phyloP scores from a whole-genome alignment of 1,140 invertebrate genomes.

The Drosophila lacertosa region DNA sequence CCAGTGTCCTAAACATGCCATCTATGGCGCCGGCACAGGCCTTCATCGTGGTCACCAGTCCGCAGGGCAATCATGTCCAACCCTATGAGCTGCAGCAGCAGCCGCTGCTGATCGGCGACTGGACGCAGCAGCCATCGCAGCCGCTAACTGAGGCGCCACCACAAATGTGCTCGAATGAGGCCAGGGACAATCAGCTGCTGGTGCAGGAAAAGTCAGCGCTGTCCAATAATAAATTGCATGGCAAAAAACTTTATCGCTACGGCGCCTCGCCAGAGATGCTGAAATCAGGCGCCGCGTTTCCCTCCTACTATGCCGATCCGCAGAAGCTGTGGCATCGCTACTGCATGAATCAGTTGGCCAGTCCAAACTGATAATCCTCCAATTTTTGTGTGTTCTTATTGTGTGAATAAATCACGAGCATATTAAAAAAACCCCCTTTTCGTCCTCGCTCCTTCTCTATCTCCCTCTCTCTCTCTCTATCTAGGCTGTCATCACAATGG shows the following conservation, averaged over 20 bases:
- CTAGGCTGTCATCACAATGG: slow-evolving; percentile 89
- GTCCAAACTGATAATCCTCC: background rate
- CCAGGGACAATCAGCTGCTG: background rate
- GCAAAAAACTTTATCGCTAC: slow-evolving; percentile 15
- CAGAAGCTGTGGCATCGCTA: slow-evolving; percentile 1
- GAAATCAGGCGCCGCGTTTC: slow-evolving; percentile 22
- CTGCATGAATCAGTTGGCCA: background rate
- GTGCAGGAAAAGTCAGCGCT: background rate
- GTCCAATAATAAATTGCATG: background rate
- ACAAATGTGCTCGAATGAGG: too few relatives aligned
- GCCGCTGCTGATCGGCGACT: background rate
- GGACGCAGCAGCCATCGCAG: background rate
- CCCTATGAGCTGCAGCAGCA: slow-evolving; percentile 7
- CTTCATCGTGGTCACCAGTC: slow-evolving; percentile 5
- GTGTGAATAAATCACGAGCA: slow-evolving; percentile 20
- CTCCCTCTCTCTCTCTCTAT: too few relatives aligned
- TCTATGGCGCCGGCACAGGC: slow-evolving; percentile 1
- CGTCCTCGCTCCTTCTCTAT: too few relatives aligned
- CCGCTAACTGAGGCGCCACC: background rate
- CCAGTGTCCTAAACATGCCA: slow-evolving; percentile 5
- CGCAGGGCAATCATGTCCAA: slow-evolving; percentile 13
- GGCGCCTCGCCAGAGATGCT: slow-evolving; percentile 32
- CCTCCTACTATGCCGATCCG: slow-evolving; percentile 15
- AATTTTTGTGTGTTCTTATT: background rate
- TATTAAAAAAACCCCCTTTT: background rate